Base-by-base conservation (phyloP, 2,888 invertebrate genomes). In the Halictus ligatus region DNA sequence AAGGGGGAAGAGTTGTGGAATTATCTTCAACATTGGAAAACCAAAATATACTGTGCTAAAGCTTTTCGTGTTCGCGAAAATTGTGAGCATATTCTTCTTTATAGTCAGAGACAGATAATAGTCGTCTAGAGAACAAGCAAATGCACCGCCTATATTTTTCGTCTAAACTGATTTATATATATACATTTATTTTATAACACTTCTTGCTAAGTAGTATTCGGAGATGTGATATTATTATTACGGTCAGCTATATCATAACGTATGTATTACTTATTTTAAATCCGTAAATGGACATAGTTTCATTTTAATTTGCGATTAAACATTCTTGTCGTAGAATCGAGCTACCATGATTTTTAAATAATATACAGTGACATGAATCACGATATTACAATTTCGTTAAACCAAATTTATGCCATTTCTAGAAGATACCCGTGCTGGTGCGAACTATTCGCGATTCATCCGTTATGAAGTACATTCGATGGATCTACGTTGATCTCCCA, bases 141-240 rank as follows among this genome's bases (percentile, higher is more conserved):
- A 93, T 93, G 92, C 93, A 94, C 93, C 94, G 92, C 89, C 92
- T 93, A 93, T 92, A 92, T 90, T 91, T 89, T 90, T 92, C 84
- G 78, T 89, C 86, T 85, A 91, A 92, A 90, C 91, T 92, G 85
- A 87, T 92, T 94, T 93, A 91, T 73, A 85, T 92, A 92, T 92
- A 92, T 88, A 90, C 91, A 91, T 92, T 93, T 91, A 92, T 91
- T 93, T 94, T 94, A 88, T 90, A 92, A 94, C 92, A 92, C 88
- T 92, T 89, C 90, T 90, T 90, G 91, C 92, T 93, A 92, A 91
- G 80, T 87, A 87, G 87, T 86, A 87, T 87, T 87, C 67, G 75
- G 83, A 86, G 73, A 86, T 87, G 86, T 87, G 83, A 86, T 86
- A 86, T 87, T 83, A 86, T 87, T 87, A 87, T 87, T 87, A 87